Percentiles rank a stretch among this genome's conserved stretches.
These are phyloP conservation scores for Heliconius cydno DNA, from an alignment of 2,888 invertebrate species.

Conservation along the genomic window DNA sequence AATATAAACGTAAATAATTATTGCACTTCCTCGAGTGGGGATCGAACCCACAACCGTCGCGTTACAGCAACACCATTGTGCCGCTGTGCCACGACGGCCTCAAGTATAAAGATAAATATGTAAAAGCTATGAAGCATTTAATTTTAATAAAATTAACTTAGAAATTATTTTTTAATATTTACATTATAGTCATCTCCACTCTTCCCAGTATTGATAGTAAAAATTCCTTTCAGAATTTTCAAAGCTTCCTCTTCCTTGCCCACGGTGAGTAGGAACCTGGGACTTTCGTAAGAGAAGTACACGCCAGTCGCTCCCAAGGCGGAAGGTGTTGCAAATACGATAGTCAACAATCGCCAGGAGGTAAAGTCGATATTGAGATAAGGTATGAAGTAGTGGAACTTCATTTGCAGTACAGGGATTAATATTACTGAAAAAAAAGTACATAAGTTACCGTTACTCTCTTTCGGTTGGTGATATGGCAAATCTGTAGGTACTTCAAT, in stretches of 20 bases:
- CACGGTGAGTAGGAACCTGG: conserved; percentile 87
- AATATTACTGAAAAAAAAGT: conserved; percentile 81
- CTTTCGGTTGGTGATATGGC: not conserved
- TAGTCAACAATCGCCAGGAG: conserved; percentile 89
- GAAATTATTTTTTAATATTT: no score
- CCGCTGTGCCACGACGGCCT: no score
- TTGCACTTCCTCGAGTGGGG: no score
- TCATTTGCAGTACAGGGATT: conserved; percentile 85
- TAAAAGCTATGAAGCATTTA: not conserved
- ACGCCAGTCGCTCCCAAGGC: conserved; percentile 83
- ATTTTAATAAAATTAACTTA: not conserved
- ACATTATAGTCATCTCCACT: conserved; percentile 59
- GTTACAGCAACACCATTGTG: no score
- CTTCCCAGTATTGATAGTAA: conserved; percentile 63
- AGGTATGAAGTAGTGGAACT: conserved; percentile 71
- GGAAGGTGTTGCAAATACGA: conserved; percentile 85
- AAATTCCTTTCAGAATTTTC: conserved; percentile 62
- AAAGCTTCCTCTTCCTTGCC: conserved; percentile 83
- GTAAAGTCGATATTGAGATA: conserved; percentile 82
- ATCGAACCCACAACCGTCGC: no score
- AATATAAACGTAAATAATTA: no score
- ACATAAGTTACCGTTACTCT: not conserved
- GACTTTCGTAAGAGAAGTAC: conserved; percentile 87
- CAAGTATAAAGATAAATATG: no score
- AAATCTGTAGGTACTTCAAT: not conserved